Base-by-base conservation (phyloP, 2,797 vertebrate genomes). In the Poecilia velifera region DNA sequence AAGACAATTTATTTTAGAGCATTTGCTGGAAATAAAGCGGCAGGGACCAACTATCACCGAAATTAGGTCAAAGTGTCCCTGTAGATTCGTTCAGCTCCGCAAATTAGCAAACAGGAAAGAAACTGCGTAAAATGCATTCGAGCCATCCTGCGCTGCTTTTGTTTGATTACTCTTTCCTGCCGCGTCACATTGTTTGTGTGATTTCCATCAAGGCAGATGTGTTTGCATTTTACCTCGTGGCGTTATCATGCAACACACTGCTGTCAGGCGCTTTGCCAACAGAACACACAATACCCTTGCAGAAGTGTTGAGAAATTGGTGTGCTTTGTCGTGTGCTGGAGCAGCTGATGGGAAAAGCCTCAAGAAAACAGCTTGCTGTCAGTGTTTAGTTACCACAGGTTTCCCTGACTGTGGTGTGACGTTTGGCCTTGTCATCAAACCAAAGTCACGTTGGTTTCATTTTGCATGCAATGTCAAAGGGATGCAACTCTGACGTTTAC, bases 161-260 rank as follows among this genome's bases (percentile, higher is more conserved):
- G 85, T 84, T 82, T 39, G 73, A 84, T 84, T 79, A 53, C 66
- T 76, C 77, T 68, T 47, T 4, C 77, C 74, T 77, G 83, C 72
- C 20, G 47, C 80, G 85, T 79, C 49, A n/a, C 75, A 41, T 75
- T 41, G 57, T 82, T 68, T 16, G 68, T 83, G 85, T 72, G 73
- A 28, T 28, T 25, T 76, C 57, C 41, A 53, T 25, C 3, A 62
- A 79, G 74, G 80, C 90, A 84, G 87, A 91, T 89, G 87, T 94
- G 86, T 92, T 91, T 93, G 86, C 90, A 79, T 91, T 91, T 87
- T 84, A 88, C 66, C 68, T 76, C 28, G 16, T 78, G 77, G 80
- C 80, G 74, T 80, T 82, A 86, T 89, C 78, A 22, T 72, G 84
- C 81, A 76, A 86, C 86, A 82, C n/a, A 20, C 1, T 20, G 43